A percentile compares a stretch with the other conserved stretches of the same genome.
Evolutionary conservation across 1,140 invertebrate species (phyloP).

Genomic region (Aphis craccivora): DNA sequence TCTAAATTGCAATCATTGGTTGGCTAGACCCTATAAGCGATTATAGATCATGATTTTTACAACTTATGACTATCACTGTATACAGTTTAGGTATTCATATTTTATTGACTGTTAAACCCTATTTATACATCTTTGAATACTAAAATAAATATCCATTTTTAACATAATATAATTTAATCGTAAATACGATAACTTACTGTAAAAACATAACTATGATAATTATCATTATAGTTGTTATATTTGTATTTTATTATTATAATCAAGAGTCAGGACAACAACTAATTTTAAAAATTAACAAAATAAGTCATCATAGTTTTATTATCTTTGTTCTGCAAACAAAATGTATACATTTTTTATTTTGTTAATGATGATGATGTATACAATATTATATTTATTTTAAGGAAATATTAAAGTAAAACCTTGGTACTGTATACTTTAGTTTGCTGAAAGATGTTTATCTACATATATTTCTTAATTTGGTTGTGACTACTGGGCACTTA

Average conservation of each 20-base stretch:
- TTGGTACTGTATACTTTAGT: not conserved
- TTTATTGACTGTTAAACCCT: not conserved
- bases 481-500: not conserved
- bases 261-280: not conserved
- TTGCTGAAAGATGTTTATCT: not conserved
- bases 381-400: slow-evolving; percentile 15
- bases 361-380: not conserved
- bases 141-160: not conserved
- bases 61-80: not conserved
- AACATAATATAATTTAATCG: not conserved
- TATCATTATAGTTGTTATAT: not conserved
- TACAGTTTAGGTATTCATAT: not conserved
- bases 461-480: not conserved
- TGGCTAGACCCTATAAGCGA: not conserved
- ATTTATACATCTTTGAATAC: not conserved
- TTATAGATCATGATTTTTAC: not conserved
- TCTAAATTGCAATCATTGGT: not conserved
- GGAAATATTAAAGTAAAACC: slow-evolving; percentile 22
- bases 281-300: not conserved
- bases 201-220: not conserved
- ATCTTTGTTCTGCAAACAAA: not conserved
- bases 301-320: slow-evolving; percentile 9
- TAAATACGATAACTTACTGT: not conserved
- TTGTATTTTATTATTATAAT: not conserved
- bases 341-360: not conserved